Base-by-base conservation (phyloP, 2,113 vertebrate genomes). In the Nannobrachium achirus region DNA sequence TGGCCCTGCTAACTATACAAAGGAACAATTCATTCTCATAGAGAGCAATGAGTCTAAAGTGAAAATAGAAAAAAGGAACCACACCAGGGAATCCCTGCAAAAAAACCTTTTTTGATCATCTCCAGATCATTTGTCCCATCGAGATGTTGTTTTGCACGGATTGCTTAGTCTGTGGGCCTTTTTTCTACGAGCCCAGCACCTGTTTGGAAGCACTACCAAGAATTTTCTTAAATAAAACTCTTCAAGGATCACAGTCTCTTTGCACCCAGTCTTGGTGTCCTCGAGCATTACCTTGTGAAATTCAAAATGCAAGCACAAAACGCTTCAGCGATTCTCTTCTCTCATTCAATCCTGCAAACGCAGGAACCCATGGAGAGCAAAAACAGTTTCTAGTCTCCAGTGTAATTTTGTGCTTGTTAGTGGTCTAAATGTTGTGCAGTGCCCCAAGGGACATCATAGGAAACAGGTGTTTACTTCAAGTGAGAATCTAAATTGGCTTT, bases 391-490 rank as follows among this genome's bases (percentile, higher is more conserved):
- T 20, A 9, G 16, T 57, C 71, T 62, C 60, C 55, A 68, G 70
- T 79, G 76, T 69, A 74, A 66, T 72, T 69, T 62, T 69, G 51
- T 68, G 69, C 79, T 84, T 76, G 76, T 80, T 80, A 80, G 77
- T 63, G 61, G 71, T 56, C 61, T 66, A 66, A 87, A 78, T 82
- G 80, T 60, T 81, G 62, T 70, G 61, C 48, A 3, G 40, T 19
- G 18, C 20, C 73, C 67, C 71, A 39, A 8, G 71, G 58, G 62
- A 49, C 42, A 55, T 70, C 42, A 55, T 25, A 63, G 63, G 67
- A 75, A 79, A 76, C 81, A 83, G 75, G 84, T 81, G 80, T 81
- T 81, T 78, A 75, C 63, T 79, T 79, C 74, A 75, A 69, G 68
- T 63, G 38, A 66, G 41, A 61, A 40, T 66, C 38, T 44, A 69